Base-by-base conservation (phyloP, 1,140 invertebrate species). In the Battus philenor region DNA sequence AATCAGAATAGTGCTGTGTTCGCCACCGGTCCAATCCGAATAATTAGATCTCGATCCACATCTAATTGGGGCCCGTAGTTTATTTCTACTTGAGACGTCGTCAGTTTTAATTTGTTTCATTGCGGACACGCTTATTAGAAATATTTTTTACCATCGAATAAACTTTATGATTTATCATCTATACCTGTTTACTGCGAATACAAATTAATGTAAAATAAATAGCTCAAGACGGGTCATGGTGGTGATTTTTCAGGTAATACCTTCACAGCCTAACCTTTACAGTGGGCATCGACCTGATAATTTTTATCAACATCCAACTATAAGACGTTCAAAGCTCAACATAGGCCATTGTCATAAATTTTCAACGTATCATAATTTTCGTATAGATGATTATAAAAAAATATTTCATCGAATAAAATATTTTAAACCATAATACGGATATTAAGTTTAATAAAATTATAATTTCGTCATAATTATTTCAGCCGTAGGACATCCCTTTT, bases 31-130 rank as follows among this genome's bases (percentile, higher is more conserved):
- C 64, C 68, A 67, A 71, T 62, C 52, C 56, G 71, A 77, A 77
- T 82, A 77, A 82, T 82, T 76, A 79, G 68, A 77, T 79, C 65
- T 50, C 67, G 68, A 75, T 71, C 66, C 63, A 61, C 61, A 75
- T 73, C 62, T 76, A 80, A 78, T 71, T 71, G 67, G 49, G 26
- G 15, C 22, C n/a, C 24, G 11, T 24, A 39, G 12, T 41, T 29
- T 41, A 29, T 41, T 41, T 27, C 13, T 15, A 41, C 24, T 39
- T 36, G 44, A 31, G 26, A 31, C 45, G 38, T 26, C 44, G 18
- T 30, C 6, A 11, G 12, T 7, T 30, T 1, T 11, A 30, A 30
- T 3, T 5, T 30, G 10, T 10, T 30, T 30, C 12, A n/a, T 10
- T 30, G 10, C 10, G 9, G 2, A 30, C 1, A 26, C 10, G 7